Evolutionary conservation across 2,113 vertebrate genomes (phyloP), one percentile per base, ranked within the genome.

Genomic region (Pelmatolapia mariae): DNA sequence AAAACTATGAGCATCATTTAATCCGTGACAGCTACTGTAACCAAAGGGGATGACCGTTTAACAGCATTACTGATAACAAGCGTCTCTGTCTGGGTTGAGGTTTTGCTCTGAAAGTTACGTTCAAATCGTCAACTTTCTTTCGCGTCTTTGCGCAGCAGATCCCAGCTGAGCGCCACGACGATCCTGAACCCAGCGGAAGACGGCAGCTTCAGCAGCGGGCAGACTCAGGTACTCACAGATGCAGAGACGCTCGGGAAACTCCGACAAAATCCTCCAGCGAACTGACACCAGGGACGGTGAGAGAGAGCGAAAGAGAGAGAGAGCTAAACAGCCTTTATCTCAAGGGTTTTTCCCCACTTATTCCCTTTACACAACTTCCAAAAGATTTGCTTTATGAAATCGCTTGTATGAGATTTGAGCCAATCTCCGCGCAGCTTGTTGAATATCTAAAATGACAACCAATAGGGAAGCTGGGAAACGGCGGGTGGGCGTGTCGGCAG

Each of bases 361-460:
- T 91, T 91, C 91, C 95, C 93, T 95, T 95, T 89, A 92, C 94
- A 92, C 95, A 96, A 96, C 95, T 97, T 96, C 91, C 83, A 90
- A 92, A 94, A 94, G 87, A 94, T 89, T 94, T 95, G 94, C 95
- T 96, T 96, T 96, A 96, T 96, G 95, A 95, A 95, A 96, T 94
- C 92, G 54, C 84, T 90, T 80, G 87, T 92, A 91, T 45, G 83
- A 29, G 22, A 61, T 89, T 86, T 76, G 68, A 89, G 86, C 96
- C 96, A 96, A 96, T 96, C 86, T 33, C 12, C 56, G 59, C 26
- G 26, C 80, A 50, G 66, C 52, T 79, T 26, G 40, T 10, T 89
- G 82, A 94, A 94, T 95, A 93, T 95, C 92, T 91, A 93, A 93
- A 78, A 38, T 13, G 6, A 1, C 31, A 59, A 66, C 96, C 94